phyloP scores from a whole-genome alignment of 37 sponge, comb jelly and placozoan genomes.

The Crambe crambe region DNA sequence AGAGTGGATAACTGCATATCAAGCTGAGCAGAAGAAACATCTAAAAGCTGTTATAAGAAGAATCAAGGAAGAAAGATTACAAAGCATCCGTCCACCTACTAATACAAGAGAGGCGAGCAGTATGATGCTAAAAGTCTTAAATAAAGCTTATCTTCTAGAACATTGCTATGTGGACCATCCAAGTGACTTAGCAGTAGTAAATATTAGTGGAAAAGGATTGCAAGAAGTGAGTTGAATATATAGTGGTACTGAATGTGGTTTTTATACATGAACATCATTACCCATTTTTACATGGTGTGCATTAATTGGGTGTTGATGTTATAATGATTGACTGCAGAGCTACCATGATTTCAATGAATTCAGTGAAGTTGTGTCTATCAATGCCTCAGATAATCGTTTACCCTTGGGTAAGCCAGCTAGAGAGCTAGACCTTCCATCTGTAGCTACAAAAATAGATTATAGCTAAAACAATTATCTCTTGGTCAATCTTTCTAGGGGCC shows the following conservation, averaged over 20 bases:
- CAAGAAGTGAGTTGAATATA: slow-evolving; percentile 34
- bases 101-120: slow-evolving; percentile 42
- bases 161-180: slow-evolving; percentile 66
- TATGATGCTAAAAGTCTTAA: background rate
- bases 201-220: slow-evolving; percentile 57
- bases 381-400: slow-evolving; percentile 74
- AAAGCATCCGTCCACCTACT: slow-evolving; percentile 5
- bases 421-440: background rate
- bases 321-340: slow-evolving; percentile 4
- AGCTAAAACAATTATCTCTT: too few species aligned
- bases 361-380: slow-evolving; percentile 44
- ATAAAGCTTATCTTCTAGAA: slow-evolving; percentile 40
- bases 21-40: slow-evolving; percentile 60
- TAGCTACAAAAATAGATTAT: background rate
- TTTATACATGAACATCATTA: background rate
- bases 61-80: background rate
- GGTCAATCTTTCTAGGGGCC: slow-evolving; percentile 59
- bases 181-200: slow-evolving; percentile 50
- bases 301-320: background rate
- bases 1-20: slow-evolving; percentile 81
- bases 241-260: background rate
- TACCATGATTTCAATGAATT: slow-evolving; percentile 42
- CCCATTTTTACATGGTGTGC: background rate
- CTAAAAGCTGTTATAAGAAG: slow-evolving; percentile 37
- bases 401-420: slow-evolving; percentile 57